Base-by-base conservation (phyloP, 1,140 invertebrate species). In the Wiebesia pumilae region DNA sequence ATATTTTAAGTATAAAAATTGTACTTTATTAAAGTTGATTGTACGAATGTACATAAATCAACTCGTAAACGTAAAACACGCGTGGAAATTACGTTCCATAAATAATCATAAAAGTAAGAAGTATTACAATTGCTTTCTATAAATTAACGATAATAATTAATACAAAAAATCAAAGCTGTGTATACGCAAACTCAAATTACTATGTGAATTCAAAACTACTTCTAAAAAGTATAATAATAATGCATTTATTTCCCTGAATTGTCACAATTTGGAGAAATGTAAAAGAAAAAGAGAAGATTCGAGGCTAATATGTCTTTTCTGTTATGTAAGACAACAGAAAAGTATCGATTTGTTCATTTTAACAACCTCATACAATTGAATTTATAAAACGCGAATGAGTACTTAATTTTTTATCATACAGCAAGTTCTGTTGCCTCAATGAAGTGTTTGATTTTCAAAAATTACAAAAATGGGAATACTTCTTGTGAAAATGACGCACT, bases 1-100 rank as follows among this genome's bases (percentile, higher is more conserved):
- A 62, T 38, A 43, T 81, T 81, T 86, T 86, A 81, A 86, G 82
- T 89, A 86, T 86, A 83, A 84, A 89, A 89, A 88, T 88, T 88
- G 84, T 88, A 81, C 81, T 88, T 79, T 24, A 40, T 67, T 35
- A 58, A 27, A 65, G 69, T 43, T 51, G 21, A 43, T 19, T 1
- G 7, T 58, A 77, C 47, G 58, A 73, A 21, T 83, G 24, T 47
- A 35, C 35, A 6, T 80, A 24, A 4, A 75, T 43, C 71, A 43
- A 75, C 40, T 21, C 24, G 30, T 62, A 65, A 14, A 69, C 24
- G 65, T 43, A 51, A 81, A 69, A 69, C 10, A n/a, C 30, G 80
- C 54, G 40, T 33, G 7, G 30, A 33, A 35, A 65, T 65, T 78
- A 30, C n/a, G 27, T 75, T 75, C 19, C 40, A 30, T 69, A 35